Percentiles rank a stretch among this genome's conserved stretches.
Conservation (phyloP, 2,888 invertebrate species). For the Aleiodes alternator region DNA sequence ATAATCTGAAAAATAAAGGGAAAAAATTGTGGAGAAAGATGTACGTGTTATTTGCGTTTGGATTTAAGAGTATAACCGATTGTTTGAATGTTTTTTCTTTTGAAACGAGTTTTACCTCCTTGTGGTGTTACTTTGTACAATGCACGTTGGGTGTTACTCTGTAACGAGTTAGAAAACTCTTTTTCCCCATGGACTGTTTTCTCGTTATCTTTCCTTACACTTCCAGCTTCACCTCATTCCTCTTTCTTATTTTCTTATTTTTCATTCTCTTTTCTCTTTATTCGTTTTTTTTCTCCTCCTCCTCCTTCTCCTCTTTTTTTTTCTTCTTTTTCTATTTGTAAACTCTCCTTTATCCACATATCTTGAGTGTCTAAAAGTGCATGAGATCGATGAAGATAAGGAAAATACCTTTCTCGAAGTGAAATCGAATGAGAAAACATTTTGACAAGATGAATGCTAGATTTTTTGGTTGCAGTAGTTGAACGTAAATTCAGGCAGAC, state of each 20-base stretch:
- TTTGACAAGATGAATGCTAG: conserved; percentile 26
- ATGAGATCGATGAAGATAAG: conserved; percentile 48
- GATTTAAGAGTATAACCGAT: conserved; percentile 40
- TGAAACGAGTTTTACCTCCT: conserved; percentile 39
- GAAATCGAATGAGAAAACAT: conserved; percentile 32
- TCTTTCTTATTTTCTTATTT: conserved; percentile 25
- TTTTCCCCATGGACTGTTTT: conserved; percentile 55
- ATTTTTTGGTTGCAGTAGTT: not conserved
- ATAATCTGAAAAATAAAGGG: conserved; percentile 6
- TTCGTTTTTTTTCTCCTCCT: conserved; percentile 13
- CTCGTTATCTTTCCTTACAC: conserved; percentile 54
- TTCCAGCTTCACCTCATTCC: conserved; percentile 42
- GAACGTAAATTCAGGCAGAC: conserved; percentile 8
- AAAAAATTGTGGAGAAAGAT: conserved; percentile 5
- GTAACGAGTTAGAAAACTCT: conserved; percentile 58
- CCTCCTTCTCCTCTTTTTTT: conserved; percentile 14
- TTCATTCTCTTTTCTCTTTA: conserved; percentile 22
- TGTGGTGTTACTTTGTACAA: conserved; percentile 17
- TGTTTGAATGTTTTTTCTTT: conserved; percentile 36
- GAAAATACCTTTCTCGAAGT: conserved; percentile 18
- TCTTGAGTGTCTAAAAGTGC: conserved; percentile 16
- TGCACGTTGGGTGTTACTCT: conserved; percentile 28
- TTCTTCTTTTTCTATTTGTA: conserved; percentile 13
- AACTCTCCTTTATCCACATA: conserved; percentile 17
- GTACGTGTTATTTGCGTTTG: conserved; percentile 23